Base-by-base conservation (phyloP, 1,140 invertebrate species). In the Glomeris maerens region DNA sequence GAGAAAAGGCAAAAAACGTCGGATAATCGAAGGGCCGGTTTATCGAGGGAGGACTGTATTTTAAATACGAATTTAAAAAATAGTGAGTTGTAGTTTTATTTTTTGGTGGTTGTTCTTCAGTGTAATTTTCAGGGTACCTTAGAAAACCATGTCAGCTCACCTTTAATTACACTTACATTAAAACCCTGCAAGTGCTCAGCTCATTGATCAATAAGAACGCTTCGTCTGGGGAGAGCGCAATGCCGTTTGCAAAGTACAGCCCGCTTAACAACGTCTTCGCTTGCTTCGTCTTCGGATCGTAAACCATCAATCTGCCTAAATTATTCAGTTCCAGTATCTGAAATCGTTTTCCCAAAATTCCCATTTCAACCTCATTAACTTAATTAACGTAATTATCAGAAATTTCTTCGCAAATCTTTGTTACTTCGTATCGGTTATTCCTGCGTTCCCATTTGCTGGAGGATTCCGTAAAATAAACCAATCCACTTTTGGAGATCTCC, bases 221-320 rank as follows among this genome's bases (percentile, higher is more conserved):
- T 63, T 83, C 78, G 61, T 88, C 77, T n/a, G 75, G 68, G 26
- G 82, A 82, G 1, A 91, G 57, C 28, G 69, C 68, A 17, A 91
- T 59, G 2, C 88, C 86, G 72, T 91, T 92, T 2, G 84, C 71
- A 66, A 89, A 85, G 61, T 76, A 78, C 1, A 91, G 54, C 28
- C 79, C 67, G 45, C 80, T 73, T 2, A 85, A 49, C 10, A 90
- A 59, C 4, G 86, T 80, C 60, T 71, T 73, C 52, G 76, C 77
- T 47, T 66, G 63, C 54, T 76, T 76, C 5, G 74, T 78, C 56
- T 70, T 72, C 2, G 75, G 72, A 65, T 83, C 72, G 57, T 77
- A 82, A 4, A 54, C 46, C 23, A 70, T 31, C 5, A 70, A 55
- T 29, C 66, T 61, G 52, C 28, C 62, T 57, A 1, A 59, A 47